Evolutionary conservation across 2,797 vertebrate species (phyloP).

Genomic region (Chlorospingus semifuscus): DNA sequence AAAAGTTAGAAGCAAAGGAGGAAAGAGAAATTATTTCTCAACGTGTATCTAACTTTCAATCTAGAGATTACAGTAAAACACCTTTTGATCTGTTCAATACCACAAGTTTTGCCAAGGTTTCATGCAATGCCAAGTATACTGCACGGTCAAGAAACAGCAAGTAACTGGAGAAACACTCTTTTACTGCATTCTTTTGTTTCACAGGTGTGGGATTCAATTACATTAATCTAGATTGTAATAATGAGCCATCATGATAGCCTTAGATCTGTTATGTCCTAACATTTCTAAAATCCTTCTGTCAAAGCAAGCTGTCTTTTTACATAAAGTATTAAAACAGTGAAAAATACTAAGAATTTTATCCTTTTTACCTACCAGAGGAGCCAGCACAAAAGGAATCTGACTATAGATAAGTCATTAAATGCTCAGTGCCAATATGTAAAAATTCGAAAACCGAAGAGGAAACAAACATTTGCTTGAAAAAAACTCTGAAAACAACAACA

Average conservation of each 20-base stretch:
- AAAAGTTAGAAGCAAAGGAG: background rate
- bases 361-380: background rate
- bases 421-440: background rate
- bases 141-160: background rate
- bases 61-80: background rate
- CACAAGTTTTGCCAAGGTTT: background rate
- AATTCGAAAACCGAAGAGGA: background rate
- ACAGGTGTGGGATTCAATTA: background rate
- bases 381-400: background rate
- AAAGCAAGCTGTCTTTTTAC: background rate
- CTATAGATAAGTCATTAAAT: background rate
- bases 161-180: background rate
- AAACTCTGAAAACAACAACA: background rate
- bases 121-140: background rate
- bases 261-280: background rate
- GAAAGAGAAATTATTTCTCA: background rate
- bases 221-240: background rate
- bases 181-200: background rate
- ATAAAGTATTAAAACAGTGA: background rate
- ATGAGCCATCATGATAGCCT: background rate
- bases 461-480: background rate
- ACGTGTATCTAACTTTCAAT: background rate
- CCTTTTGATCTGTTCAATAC: background rate
- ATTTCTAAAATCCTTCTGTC: background rate
- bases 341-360: background rate